A percentile compares a stretch with the other conserved stretches of the same genome.
Conservation (phyloP, 1,140 invertebrate species). For the Scaptomyza graminum region DNA sequence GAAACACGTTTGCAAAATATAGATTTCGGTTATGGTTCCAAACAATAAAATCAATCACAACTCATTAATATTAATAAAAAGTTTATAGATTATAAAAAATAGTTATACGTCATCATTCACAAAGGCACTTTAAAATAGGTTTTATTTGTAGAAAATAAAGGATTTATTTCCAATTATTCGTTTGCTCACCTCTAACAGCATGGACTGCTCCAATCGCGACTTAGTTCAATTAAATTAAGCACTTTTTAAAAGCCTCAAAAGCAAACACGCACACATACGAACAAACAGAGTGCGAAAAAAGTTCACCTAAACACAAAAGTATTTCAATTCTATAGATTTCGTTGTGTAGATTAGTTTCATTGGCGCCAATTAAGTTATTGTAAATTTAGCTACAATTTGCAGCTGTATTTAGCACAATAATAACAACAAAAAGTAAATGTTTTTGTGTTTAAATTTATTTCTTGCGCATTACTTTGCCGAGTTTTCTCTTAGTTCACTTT, state of each 20-base stretch:
- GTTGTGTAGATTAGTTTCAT: slow-evolving; percentile 22
- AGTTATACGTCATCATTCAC: not conserved
- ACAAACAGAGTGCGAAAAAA: not conserved
- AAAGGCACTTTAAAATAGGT: not conserved
- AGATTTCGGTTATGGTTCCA: too few relatives aligned
- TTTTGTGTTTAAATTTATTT: not conserved
- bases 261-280: not conserved
- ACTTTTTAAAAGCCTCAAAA: slow-evolving; percentile 22
- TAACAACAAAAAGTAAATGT: not conserved
- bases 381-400: slow-evolving; percentile 28
- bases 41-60: too few relatives aligned
- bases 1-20: too few relatives aligned
- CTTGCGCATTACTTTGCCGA: not conserved
- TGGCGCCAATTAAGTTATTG: slow-evolving; percentile 40
- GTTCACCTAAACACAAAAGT: not conserved
- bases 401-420: slow-evolving; percentile 30
- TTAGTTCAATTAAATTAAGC: slow-evolving; percentile 26
- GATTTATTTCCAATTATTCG: slow-evolving; percentile 9
- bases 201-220: slow-evolving; percentile 11
- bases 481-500: slow-evolving; percentile 7
- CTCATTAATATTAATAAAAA: not conserved
- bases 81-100: not conserved
- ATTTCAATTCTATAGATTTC: slow-evolving; percentile 22
- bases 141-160: not conserved
- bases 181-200: not conserved